These are phyloP conservation scores for Siniperca scherzeri DNA, from an alignment of 2,797 vertebrate species.

Conservation along the genomic window DNA sequence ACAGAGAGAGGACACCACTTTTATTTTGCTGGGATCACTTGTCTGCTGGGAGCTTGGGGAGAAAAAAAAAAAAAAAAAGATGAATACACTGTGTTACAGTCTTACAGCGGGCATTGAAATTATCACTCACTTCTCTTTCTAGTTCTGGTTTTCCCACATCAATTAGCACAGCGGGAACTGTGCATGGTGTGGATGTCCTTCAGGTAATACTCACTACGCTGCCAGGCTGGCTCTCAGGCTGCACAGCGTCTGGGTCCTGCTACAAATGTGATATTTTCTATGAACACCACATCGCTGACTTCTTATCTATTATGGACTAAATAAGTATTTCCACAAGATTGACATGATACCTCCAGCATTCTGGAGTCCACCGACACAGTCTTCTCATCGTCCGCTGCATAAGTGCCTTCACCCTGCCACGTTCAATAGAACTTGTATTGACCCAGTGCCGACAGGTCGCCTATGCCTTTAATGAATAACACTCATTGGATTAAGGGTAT, in stretches of 20 bases:
- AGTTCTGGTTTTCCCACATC: neutral
- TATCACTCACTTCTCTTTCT: neutral
- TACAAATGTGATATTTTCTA: neutral
- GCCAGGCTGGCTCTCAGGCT: neutral
- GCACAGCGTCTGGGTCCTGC: neutral
- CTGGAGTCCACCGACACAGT: slow-evolving; percentile 4
- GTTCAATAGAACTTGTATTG: neutral
- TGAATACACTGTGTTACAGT: too few species aligned
- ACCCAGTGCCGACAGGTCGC: too few species aligned
- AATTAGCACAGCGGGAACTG: neutral
- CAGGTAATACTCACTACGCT: neutral
- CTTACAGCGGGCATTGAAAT: neutral
- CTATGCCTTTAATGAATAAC: too few species aligned
- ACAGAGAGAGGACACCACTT: neutral
- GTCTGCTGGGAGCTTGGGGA: neutral
- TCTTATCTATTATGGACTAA: slow-evolving; percentile 1
- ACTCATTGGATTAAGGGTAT: too few species aligned
- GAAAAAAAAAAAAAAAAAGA: too few species aligned
- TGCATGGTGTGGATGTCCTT: neutral
- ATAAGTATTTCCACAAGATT: neutral
- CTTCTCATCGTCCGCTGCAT: neutral
- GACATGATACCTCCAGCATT: neutral
- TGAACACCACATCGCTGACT: neutral
- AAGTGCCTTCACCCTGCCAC: neutral
- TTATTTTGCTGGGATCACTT: neutral